A percentile compares a stretch with the other conserved stretches of the same genome.
phyloP scores from a whole-genome alignment of 1,140 invertebrate genomes.

The Neodiprion pinetum region DNA sequence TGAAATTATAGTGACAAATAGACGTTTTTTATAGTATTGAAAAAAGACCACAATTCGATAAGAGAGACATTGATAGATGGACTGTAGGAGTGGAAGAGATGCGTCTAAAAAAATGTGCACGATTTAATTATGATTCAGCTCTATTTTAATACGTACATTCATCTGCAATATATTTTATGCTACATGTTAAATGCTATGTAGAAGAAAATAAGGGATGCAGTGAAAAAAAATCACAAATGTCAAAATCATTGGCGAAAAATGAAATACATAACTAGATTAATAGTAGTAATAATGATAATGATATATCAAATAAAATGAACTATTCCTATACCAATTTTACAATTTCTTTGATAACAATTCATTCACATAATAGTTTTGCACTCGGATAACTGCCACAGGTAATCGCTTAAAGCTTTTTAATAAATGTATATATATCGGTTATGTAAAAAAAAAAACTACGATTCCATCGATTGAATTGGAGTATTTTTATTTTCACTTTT shows the following conservation, averaged over 20 bases:
- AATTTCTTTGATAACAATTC: background rate
- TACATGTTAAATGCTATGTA: constrained; percentile 50
- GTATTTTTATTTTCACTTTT: constrained; percentile 15
- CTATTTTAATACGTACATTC: constrained; percentile 33
- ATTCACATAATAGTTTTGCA: background rate
- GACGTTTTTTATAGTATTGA: no score
- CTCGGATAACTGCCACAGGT: background rate
- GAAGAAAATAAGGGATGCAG: constrained; percentile 1
- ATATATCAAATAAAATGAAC: background rate
- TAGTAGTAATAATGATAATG: background rate
- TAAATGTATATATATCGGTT: no score
- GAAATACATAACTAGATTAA: constrained; percentile 14
- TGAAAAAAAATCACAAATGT: constrained; percentile 37
- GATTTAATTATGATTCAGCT: background rate
- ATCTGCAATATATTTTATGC: constrained; percentile 38
- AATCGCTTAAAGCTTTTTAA: no score
- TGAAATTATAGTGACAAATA: no score
- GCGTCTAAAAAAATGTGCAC: background rate
- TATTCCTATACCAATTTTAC: background rate
- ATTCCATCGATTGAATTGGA: background rate
- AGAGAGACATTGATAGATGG: no score
- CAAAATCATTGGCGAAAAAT: constrained; percentile 39
- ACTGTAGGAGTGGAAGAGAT: no score
- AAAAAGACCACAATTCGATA: no score
- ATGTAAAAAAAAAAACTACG: no score